Evolutionary conservation across 2,113 vertebrate species (phyloP).

Genomic region (Eublepharis macularius): DNA sequence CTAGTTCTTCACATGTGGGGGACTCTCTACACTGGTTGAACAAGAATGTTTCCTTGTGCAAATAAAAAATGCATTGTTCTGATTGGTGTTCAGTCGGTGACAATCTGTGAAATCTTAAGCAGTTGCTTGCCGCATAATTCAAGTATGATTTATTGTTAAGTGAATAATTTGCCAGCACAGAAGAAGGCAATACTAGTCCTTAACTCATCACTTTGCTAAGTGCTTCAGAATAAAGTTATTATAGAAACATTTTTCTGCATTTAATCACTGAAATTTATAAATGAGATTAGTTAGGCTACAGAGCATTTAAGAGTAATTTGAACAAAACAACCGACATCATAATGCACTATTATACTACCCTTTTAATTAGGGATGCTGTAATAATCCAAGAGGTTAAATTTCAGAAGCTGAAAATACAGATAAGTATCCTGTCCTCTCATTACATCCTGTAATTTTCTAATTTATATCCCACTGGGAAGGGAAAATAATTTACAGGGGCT

Average conservation of each 20-base stretch:
- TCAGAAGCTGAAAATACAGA: background rate
- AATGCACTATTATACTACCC: background rate
- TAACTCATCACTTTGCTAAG: conserved; percentile 6
- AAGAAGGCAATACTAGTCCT: background rate
- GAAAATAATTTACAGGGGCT: background rate
- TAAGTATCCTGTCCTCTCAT: background rate
- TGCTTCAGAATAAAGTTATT: background rate
- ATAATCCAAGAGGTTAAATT: background rate
- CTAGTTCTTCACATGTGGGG: no score
- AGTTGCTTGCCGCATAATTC: background rate
- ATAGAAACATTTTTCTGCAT: background rate
- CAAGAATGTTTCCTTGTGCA: background rate
- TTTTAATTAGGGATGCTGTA: background rate
- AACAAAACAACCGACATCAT: background rate
- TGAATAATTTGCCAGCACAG: conserved; percentile 10
- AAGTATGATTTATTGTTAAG: conserved; percentile 18
- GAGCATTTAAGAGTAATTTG: background rate
- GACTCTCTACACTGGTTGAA: background rate
- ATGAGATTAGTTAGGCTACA: background rate
- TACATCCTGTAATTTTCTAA: background rate
- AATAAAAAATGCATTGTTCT: background rate
- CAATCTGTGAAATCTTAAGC: background rate
- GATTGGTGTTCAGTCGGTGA: background rate
- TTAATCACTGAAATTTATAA: background rate
- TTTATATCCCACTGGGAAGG: background rate